phyloP scores from a whole-genome alignment of 1,140 invertebrate genomes.

The Pseudomyrmex gracilis region DNA sequence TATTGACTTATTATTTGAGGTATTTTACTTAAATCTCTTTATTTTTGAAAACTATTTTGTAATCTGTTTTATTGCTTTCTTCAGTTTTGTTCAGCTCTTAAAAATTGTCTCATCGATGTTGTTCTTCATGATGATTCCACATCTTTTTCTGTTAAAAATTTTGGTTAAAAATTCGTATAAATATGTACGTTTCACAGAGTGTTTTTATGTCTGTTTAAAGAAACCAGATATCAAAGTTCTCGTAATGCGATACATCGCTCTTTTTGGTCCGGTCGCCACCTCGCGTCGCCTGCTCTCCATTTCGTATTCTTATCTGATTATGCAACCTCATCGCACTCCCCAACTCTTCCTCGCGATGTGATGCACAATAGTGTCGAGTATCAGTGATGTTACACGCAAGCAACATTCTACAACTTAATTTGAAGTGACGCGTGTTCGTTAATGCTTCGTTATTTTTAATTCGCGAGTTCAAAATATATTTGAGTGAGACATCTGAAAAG shows the following conservation, averaged over 20 bases:
- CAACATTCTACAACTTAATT: not conserved
- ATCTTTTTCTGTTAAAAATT: not conserved
- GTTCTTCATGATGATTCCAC: not conserved
- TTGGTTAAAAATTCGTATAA: not conserved
- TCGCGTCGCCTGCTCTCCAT: slow-evolving; percentile 42
- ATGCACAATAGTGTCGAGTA: slow-evolving; percentile 32
- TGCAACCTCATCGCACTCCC: slow-evolving; percentile 38
- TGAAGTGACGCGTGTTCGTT: slow-evolving; percentile 25
- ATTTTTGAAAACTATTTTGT: not conserved
- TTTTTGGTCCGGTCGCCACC: slow-evolving; percentile 35
- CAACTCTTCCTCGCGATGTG: slow-evolving; percentile 37
- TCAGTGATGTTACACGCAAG: slow-evolving; percentile 4
- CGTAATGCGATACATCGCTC: slow-evolving; percentile 53
- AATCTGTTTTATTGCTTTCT: not conserved
- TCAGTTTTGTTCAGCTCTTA: not conserved
- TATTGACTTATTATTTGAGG: no score
- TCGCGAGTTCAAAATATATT: not conserved
- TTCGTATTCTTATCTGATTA: slow-evolving; percentile 59
- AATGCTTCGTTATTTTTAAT: not conserved
- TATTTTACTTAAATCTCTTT: no score
- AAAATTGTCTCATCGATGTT: not conserved
- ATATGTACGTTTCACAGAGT: not conserved
- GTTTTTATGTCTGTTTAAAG: not conserved
- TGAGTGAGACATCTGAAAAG: slow-evolving; percentile 25
- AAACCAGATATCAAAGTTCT: slow-evolving; percentile 22